Percentiles rank a stretch among this genome's conserved stretches.
Conservation (phyloP, 1,140 invertebrate genomes). For the Atta texana region DNA sequence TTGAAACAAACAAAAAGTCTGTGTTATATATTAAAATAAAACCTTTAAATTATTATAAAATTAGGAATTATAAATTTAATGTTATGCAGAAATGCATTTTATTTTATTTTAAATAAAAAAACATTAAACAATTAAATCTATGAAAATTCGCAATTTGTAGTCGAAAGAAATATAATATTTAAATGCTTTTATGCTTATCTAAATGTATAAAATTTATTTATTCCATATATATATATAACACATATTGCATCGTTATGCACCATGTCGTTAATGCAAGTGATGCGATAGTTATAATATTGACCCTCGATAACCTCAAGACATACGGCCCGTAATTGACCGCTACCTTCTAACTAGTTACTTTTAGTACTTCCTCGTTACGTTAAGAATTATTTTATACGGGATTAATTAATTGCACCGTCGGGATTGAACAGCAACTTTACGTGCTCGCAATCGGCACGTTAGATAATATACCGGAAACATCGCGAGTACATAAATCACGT, state of each 20-base stretch:
- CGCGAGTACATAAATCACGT: background rate
- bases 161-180: background rate
- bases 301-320: background rate
- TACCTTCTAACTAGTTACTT: slow-evolving; percentile 56
- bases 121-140: background rate
- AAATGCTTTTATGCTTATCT: background rate
- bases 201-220: slow-evolving; percentile 48
- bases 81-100: too few relatives aligned
- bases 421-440: background rate
- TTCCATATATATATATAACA: background rate
- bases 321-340: slow-evolving; percentile 15
- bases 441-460: slow-evolving; percentile 17
- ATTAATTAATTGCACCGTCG: slow-evolving; percentile 68
- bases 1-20: too few relatives aligned
- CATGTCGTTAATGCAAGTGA: background rate
- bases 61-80: too few relatives aligned
- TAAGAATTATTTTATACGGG: slow-evolving; percentile 71
- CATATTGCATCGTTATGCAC: slow-evolving; percentile 12
- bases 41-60: too few relatives aligned
- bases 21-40: too few relatives aligned
- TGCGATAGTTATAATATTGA: background rate
- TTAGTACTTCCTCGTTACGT: slow-evolving; percentile 64
- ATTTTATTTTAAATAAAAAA: background rate
- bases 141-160: background rate
- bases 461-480: slow-evolving; percentile 44